Base-by-base conservation (phyloP, 1,140 invertebrate species). In the Brachionus plicatilis region DNA sequence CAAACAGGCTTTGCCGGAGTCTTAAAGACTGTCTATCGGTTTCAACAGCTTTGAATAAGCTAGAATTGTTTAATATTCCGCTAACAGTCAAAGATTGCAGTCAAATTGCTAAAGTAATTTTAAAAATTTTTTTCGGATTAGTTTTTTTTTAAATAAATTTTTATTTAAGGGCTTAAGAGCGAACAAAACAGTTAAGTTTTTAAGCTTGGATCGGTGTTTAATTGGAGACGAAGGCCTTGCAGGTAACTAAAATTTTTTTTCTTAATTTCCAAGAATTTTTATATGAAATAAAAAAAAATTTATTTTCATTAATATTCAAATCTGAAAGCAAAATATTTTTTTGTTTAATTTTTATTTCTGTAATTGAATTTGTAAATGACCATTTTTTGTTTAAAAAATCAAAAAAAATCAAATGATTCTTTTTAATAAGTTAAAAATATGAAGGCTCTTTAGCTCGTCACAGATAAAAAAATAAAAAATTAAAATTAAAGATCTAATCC, bases 51-150 rank as follows among this genome's bases (percentile, higher is more conserved):
- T 85, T 90, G 41, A 85, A 86, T 1, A 88, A 86, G 78, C 70
- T 90, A 11, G 88, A 89, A 83, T 85, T 90, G 7, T 87, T 88
- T 75, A 89, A 88, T 6, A 84, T 90, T 3, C 87, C 88, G 6
- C 85, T 90, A 1, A 85, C 88, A 75, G 86, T 88, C n/a, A 79
- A 87, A 60, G 88, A 89, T 82, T 75, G 89, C 8, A 85, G 85
- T 3, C 86, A 86, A 24, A 85, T 90, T 1, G 86, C 88, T 24
- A 89, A 89, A 87, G 88, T 89, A 72, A 83, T 9, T 60, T 12
- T 37, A 0, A 60, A 60, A 60, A 8, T 60, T 2, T 8, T 4
- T 50, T 20, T 27, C n/a, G 24, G 12, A 45, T 72, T 20, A n/a
- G 43, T 70, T 70, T 33, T 9, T 68, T 11, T 65, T 14, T 8